phyloP scores from a whole-genome alignment of 2,888 invertebrate species.

The Tethea ocularis region DNA sequence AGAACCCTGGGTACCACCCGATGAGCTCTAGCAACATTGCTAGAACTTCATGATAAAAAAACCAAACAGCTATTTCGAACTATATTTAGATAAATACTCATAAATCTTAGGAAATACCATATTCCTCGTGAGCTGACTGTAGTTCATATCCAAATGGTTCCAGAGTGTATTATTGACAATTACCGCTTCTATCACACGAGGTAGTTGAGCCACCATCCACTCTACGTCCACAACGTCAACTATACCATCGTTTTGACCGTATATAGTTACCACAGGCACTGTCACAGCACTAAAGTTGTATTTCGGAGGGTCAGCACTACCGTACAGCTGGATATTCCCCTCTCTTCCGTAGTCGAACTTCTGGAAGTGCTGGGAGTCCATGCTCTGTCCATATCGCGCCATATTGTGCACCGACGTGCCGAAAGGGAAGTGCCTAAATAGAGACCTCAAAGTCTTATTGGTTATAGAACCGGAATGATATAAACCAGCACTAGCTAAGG shows the following conservation, averaged over 20 bases:
- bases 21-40: no score
- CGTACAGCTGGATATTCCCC: constrained; percentile 54
- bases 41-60: not conserved
- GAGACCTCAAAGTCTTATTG: constrained; percentile 41
- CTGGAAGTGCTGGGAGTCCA: constrained; percentile 41
- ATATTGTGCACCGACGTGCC: constrained; percentile 60
- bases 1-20: no score
- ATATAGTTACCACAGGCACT: constrained; percentile 55
- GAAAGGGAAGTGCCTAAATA: constrained; percentile 61
- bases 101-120: constrained; percentile 58
- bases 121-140: constrained; percentile 32
- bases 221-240: constrained; percentile 83
- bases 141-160: constrained; percentile 41
- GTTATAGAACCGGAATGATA: constrained; percentile 55
- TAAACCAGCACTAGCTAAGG: constrained; percentile 40
- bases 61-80: not conserved
- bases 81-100: constrained; percentile 45
- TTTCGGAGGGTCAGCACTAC: constrained; percentile 47
- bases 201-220: constrained; percentile 77
- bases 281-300: constrained; percentile 56
- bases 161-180: constrained; percentile 78
- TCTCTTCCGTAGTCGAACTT: constrained; percentile 62
- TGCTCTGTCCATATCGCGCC: constrained; percentile 62
- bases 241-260: constrained; percentile 80
- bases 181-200: constrained; percentile 80